Conservation (phyloP, 2,888 invertebrate genomes). For the Lasioglossum leucozonium region DNA sequence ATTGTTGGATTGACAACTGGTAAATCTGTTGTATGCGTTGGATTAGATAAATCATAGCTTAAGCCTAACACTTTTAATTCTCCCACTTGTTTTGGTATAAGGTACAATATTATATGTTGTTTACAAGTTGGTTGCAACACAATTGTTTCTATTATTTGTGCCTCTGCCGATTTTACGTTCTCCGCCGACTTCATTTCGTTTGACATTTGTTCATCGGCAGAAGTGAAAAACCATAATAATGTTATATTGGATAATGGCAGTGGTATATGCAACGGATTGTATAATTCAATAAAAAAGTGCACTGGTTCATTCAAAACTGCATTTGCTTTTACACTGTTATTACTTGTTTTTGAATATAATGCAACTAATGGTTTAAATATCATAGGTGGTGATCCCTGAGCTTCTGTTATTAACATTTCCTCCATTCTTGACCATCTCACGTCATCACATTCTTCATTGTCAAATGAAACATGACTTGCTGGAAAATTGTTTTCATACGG, state of each 20-base stretch:
- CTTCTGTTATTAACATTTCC: constrained; percentile 90
- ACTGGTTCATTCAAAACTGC: constrained; percentile 93
- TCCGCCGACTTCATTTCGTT: constrained; percentile 83
- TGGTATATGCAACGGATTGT: constrained; percentile 91
- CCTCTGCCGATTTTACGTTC: constrained; percentile 85
- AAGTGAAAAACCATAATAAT: constrained; percentile 90
- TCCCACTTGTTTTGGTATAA: constrained; percentile 91
- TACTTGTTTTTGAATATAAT: constrained; percentile 89
- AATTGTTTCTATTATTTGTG: constrained; percentile 86
- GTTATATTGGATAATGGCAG: constrained; percentile 89
- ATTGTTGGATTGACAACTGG: constrained; percentile 78
- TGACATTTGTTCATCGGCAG: constrained; percentile 83
- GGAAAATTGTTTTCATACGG: constrained; percentile 85
- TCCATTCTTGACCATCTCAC: constrained; percentile 90
- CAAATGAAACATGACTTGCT: constrained; percentile 79
- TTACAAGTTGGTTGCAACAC: constrained; percentile 87
- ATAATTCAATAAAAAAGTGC: constrained; percentile 90
- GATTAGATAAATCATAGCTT: constrained; percentile 87
- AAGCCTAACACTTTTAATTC: constrained; percentile 91
- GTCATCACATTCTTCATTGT: constrained; percentile 83
- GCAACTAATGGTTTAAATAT: constrained; percentile 92
- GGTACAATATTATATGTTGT: constrained; percentile 88
- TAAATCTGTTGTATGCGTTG: constrained; percentile 66
- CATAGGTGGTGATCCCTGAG: constrained; percentile 89
- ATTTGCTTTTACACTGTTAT: constrained; percentile 88